Evolutionary conservation across 1,140 invertebrate species (phyloP).

Genomic region (Halesus radiatus): DNA sequence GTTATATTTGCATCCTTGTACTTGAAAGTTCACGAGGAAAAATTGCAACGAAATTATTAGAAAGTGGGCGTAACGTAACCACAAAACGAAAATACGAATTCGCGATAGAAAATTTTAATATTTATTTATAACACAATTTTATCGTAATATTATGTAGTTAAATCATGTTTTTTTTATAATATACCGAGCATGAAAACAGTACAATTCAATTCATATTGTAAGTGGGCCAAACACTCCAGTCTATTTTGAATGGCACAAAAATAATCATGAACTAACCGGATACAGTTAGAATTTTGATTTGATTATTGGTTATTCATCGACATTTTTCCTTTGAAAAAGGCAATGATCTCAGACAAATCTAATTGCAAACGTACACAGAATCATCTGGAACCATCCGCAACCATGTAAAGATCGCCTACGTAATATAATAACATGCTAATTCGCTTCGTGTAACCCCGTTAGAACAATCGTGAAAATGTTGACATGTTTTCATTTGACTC

Average conservation of each 20-base stretch:
- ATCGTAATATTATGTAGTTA: too few relatives aligned
- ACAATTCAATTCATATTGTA: background rate
- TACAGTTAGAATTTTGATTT: background rate
- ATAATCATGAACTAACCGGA: background rate
- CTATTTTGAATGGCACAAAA: constrained; percentile 8
- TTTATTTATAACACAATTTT: too few relatives aligned
- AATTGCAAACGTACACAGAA: background rate
- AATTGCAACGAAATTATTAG: too few relatives aligned
- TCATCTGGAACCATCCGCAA: constrained; percentile 1
- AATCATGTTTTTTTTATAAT: too few relatives aligned
- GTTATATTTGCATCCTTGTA: too few relatives aligned
- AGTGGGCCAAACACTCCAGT: background rate
- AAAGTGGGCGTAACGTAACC: too few relatives aligned
- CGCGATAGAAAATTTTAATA: too few relatives aligned
- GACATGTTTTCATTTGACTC: background rate
- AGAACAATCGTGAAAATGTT: background rate
- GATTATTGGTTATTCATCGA: background rate
- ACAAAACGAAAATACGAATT: too few relatives aligned
- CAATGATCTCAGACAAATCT: background rate
- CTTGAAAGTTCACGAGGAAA: too few relatives aligned
- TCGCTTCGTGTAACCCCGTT: background rate
- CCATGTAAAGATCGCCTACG: constrained; percentile 4
- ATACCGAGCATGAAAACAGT: too few relatives aligned
- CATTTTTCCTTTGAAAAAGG: background rate
- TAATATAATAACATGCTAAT: constrained; percentile 7